Evolutionary conservation across 2,797 vertebrate genomes (phyloP).

Genomic region (Poeciliopsis turneri): DNA sequence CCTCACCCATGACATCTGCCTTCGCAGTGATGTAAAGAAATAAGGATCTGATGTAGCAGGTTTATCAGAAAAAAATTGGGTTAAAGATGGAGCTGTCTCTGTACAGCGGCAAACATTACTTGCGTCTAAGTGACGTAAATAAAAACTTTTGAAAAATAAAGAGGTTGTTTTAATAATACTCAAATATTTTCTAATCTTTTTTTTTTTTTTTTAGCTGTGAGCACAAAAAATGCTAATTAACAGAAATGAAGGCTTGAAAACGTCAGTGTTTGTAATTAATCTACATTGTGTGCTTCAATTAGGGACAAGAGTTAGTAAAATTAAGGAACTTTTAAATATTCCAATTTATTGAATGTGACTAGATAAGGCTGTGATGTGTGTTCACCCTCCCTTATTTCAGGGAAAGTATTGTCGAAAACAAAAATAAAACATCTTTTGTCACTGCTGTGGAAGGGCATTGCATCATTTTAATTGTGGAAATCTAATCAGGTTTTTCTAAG

Average conservation of each 20-base stretch:
- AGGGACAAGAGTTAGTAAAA: not conserved
- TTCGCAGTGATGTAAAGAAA: not conserved
- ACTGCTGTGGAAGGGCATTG: slow-evolving; percentile 39
- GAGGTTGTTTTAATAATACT: not conserved
- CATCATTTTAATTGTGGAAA: slow-evolving; percentile 43
- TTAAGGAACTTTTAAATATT: not conserved
- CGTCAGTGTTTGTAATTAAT: not conserved
- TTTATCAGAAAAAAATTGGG: not conserved
- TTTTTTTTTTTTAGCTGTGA: not conserved
- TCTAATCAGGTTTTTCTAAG: slow-evolving; percentile 60
- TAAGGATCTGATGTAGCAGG: not conserved
- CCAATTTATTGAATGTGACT: not conserved
- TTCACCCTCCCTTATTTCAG: not conserved
- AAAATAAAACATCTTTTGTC: not conserved
- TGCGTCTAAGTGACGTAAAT: not conserved
- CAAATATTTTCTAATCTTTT: not conserved
- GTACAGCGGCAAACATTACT: not conserved
- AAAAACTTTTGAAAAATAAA: not conserved
- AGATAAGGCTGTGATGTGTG: not conserved
- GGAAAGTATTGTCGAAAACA: not conserved
- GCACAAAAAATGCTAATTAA: not conserved
- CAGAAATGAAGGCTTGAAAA: not conserved
- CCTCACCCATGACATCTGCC: not conserved
- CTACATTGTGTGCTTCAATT: not conserved
- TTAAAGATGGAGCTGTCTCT: not conserved